Evolutionary conservation across 2,797 vertebrate genomes (phyloP).

Genomic region (Enteromius argenteus): DNA sequence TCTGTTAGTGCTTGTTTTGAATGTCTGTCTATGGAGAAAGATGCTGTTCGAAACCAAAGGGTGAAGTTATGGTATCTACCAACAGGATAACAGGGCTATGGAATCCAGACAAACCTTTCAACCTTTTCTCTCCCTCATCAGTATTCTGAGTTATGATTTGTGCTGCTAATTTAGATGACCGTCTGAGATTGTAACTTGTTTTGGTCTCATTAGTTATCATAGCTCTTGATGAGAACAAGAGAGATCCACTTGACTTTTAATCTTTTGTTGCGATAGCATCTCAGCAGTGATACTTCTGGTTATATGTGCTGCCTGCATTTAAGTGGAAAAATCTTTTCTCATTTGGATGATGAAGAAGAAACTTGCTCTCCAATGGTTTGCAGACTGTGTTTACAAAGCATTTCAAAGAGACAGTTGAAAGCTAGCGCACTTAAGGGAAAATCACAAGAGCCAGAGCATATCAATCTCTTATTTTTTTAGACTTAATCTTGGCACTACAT

Average conservation of each 20-base stretch:
- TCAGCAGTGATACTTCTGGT: constrained; percentile 37
- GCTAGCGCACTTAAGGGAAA: constrained; percentile 58
- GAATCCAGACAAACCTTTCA: neutral
- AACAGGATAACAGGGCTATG: neutral
- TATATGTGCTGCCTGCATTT: constrained; percentile 38
- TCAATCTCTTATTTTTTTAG: constrained; percentile 53
- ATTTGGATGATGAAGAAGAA: constrained; percentile 34
- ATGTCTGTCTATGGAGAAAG: neutral
- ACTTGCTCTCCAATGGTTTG: constrained; percentile 28
- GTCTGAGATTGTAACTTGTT: constrained; percentile 50
- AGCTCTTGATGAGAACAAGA: constrained; percentile 57
- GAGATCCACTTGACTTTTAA: constrained; percentile 52
- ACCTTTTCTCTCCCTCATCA: neutral
- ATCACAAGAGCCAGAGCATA: constrained; percentile 50
- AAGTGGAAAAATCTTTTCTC: constrained; percentile 17
- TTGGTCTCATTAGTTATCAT: constrained; percentile 56
- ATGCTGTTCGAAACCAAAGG: neutral
- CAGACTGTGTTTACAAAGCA: constrained; percentile 62
- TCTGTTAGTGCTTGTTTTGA: neutral
- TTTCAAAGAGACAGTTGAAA: constrained; percentile 60
- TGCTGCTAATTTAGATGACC: constrained; percentile 62
- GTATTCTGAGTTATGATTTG: constrained; percentile 8
- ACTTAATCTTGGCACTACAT: constrained; percentile 4
- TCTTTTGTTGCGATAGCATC: constrained; percentile 58
- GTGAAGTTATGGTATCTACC: neutral